Evolutionary conservation across 2,888 invertebrate species (phyloP), one percentile per base, ranked within the genome.

Genomic region (Pseudococcus longispinus): DNA sequence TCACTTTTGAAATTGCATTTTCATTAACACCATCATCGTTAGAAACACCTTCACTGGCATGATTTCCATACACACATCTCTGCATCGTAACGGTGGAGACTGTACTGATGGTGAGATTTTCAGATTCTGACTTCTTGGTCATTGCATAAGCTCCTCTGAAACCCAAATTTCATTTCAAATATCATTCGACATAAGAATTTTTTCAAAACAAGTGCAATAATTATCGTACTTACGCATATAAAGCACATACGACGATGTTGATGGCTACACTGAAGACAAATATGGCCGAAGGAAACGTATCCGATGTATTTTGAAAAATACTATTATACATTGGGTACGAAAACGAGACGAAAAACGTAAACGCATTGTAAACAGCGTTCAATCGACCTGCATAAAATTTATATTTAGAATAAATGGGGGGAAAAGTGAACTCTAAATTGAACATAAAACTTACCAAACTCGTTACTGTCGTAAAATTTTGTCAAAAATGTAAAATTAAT

Each of bases 401-500:
- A 80, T 5, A 20, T 37, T 18, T 20, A 1, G 42, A 29, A 20
- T 29, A 37, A 80, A 46, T 13, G 3, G 15, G 3, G 0, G 4
- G 13, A 46, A 46, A 46, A 46, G 13, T 15, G 1, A 46, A 15
- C 2, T 46, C 15, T 13, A 46, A 46, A 1, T 13, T 46, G 44
- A 46, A 11, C 37, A 4, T 37, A 46, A 3, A 15, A 80, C 29
- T 15, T 77, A 87, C 88, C 88, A 8, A 88, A 80, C n/a, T 88
- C 87, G 15, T 88, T 46, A 1, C 11, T 32, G 11, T 86, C 83
- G n/a, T 85, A 88, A 13, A 88, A 46, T 60, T 88, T 88, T 0
- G 87, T 88, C 15, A 87, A 80, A n/a, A 88, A 80, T 8, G 88
- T 87, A 18, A 87, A 84, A 60, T 70, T 77, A 32, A 88, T 85